Evolutionary conservation across 2,888 invertebrate species (phyloP), one percentile per base, ranked within the genome.

Genomic region (Drosophila setosimentum): DNA sequence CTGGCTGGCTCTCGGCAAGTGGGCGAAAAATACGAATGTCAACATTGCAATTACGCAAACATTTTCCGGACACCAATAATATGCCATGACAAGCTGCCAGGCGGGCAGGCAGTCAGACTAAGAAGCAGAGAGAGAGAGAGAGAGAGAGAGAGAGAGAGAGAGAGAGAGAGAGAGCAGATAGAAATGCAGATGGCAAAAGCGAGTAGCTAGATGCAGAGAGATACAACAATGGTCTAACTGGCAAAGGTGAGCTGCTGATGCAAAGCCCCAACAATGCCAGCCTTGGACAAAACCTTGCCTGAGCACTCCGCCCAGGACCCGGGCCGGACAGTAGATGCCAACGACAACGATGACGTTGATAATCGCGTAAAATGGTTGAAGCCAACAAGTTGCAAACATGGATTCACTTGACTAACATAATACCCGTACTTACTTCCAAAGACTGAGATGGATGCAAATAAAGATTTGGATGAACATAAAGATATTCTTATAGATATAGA

Each of bases 61-160:
- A 91, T 91, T 91, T 91, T 90, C 82, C 80, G 89, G 89, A 91
- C 91, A 91, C 91, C 91, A 91, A 91, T 91, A 89, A 91, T 91
- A 87, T 83, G 84, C 75, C 80, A 65, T 91, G 91, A 91, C 91
- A 90, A 83, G 68, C 61, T 35, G 55, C 61, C 88, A 57, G 57
- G 37, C 40, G 42, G 57, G 35, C 21, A 51, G 57, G 37, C 40
- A 49, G 57, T 32, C 21, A 51, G 68, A 45, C 37, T 45, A 48
- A 50, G 42, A 8, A 42, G 35, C 48, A 63, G 55, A 24, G 27
- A 45, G 54, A 24, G 24, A 50, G 21, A 29, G 18, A 40, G 50
- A 58, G 48, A 69, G 27, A 54, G 49, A 35, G 45, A 45, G 49
- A 67, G 45, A 59, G 57, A 27, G 16, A 48, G 37, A 27, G 30